Conservation (phyloP, 2,113 vertebrate species). For the Scartelaos histophorus region DNA sequence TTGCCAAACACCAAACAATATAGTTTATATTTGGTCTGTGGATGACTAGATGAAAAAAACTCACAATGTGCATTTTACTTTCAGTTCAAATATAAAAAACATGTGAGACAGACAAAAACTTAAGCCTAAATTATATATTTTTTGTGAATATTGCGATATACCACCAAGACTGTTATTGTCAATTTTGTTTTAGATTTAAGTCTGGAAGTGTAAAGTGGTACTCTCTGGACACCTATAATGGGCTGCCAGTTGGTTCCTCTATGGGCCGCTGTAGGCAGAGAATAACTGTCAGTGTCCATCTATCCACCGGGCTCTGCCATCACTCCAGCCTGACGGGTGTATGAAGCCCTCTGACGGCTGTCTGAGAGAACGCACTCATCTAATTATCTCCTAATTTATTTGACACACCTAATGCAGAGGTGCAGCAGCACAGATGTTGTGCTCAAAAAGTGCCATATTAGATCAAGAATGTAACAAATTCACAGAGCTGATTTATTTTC, state of each 20-base stretch:
- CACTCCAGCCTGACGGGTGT: conserved; percentile 37
- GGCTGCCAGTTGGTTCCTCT: conserved; percentile 31
- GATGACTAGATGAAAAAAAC: background rate
- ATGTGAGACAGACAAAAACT: background rate
- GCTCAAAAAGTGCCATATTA: conserved; percentile 46
- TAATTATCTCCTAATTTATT: conserved; percentile 56
- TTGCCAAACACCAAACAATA: background rate
- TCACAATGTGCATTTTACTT: background rate
- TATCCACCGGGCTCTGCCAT: conserved; percentile 44
- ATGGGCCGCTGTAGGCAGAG: conserved; percentile 49
- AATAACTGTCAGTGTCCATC: conserved; percentile 56
- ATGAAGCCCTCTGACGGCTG: conserved; percentile 42
- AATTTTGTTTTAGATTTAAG: conserved; percentile 5
- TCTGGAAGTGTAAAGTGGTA: conserved; percentile 19
- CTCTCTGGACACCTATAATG: conserved; percentile 42
- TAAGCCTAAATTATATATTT: background rate
- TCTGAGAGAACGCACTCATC: conserved; percentile 59
- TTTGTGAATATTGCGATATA: background rate
- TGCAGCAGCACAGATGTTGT: conserved; percentile 42
- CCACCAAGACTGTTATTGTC: background rate
- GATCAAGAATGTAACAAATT: conserved; percentile 57
- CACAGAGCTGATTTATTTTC: conserved; percentile 29
- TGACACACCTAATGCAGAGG: conserved; percentile 51
- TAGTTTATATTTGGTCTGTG: background rate
- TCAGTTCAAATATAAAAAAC: background rate